Evolutionary conservation across 2,888 invertebrate genomes (phyloP).

Genomic region (Colletes collaris): DNA sequence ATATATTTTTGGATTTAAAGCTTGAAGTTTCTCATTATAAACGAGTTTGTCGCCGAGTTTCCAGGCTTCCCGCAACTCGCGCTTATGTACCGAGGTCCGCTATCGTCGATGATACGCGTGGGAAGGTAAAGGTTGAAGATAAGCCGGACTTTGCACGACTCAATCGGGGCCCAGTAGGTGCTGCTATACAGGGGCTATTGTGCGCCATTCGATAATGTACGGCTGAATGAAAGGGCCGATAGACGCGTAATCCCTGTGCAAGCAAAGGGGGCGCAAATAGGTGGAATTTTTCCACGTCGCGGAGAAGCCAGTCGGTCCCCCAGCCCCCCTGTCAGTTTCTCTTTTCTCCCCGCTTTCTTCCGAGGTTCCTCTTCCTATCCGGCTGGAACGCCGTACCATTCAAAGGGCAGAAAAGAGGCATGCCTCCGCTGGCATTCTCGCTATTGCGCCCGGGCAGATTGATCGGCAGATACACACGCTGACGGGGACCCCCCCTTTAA

Average conservation of each 20-base stretch:
- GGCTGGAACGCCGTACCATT: not conserved
- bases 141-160: slow-evolving; percentile 54
- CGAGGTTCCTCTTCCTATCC: not conserved
- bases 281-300: slow-evolving; percentile 36
- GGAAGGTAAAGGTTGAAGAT: slow-evolving; percentile 68
- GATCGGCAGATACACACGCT: slow-evolving; percentile 55
- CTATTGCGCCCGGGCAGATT: slow-evolving; percentile 59
- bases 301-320: slow-evolving; percentile 10
- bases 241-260: slow-evolving; percentile 58
- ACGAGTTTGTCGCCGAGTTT: slow-evolving; percentile 19
- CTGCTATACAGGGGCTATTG: slow-evolving; percentile 64
- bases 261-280: slow-evolving; percentile 51
- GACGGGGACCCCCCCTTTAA: slow-evolving; percentile 32
- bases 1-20: no score
- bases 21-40: no score
- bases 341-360: slow-evolving; percentile 15
- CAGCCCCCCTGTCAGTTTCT: not conserved
- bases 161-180: slow-evolving; percentile 62
- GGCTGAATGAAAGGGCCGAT: slow-evolving; percentile 63
- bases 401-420: not conserved
- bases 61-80: slow-evolving; percentile 34
- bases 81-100: slow-evolving; percentile 18
- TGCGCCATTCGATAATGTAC: slow-evolving; percentile 52
- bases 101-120: slow-evolving; percentile 68
- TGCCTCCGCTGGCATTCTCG: slow-evolving; percentile 54